Evolutionary conservation across 2,888 invertebrate species (phyloP), one percentile per base, ranked within the genome.

Genomic region (Pterostichus niger): DNA sequence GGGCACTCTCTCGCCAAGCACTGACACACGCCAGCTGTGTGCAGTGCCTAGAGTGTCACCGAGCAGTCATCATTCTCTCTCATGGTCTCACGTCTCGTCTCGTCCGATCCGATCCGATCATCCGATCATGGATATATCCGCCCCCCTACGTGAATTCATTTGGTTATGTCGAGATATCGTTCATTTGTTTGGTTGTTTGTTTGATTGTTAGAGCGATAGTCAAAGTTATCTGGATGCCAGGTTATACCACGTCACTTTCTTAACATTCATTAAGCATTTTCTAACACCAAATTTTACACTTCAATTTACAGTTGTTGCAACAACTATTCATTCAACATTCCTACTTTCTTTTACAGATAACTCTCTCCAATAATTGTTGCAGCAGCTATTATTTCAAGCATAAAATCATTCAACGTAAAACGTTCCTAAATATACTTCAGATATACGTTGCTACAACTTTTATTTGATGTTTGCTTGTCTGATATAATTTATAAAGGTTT

Each of bases 1-100:
- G 90, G 90, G 87, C 90, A 90, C 87, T 90, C 90, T 84, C 86
- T 90, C 87, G 89, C 90, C 83, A 90, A 90, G 86, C 90, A 90
- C 85, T 90, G 90, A 89, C 84, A 84, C 52, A 44, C 54, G 87
- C 89, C 89, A 85, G 86, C 88, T 9, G 68, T 71, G 40, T 33
- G 68, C 44, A 13, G 56, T 56, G 68, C 31, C 17, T 17, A 71
- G 68, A 44, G 87, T 90, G 90, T 90, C 90, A 85, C 84, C 86
- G 86, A 86, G 85, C 83, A 68, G 71, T 75, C 54, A 11, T 52
- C 52, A 10, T 5, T 3, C 52, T 52, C 5, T 52, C 13, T n/a
- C 52, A 59, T 76, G 24, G 15, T 7, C 54, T 17, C 81, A 49
- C 52, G 76, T 52, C 76, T 35, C 35, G 13, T 64, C 24, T 82